phyloP scores from a whole-genome alignment of 2,888 invertebrate genomes.

The Dugesia japonica region DNA sequence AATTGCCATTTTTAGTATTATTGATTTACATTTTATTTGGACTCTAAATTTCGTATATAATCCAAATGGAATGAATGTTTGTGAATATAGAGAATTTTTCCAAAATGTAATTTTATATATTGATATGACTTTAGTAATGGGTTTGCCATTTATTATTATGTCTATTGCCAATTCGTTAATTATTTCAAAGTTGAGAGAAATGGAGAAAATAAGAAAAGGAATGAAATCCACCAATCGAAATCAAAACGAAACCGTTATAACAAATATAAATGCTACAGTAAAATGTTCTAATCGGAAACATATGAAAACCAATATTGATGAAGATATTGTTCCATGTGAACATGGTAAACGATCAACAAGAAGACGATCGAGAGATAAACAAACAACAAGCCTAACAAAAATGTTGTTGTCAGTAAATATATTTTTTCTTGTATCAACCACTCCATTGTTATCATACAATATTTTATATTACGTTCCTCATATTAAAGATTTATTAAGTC shows the following conservation, averaged over 20 bases:
- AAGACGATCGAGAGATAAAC: neutral
- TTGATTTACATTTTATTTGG: conserved; percentile 25
- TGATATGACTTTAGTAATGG: conserved; percentile 10
- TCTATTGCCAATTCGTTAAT: conserved; percentile 24
- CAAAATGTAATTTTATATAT: neutral
- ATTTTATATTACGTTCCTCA: neutral
- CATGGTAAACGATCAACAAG: neutral
- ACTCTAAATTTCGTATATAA: neutral
- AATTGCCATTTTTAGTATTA: neutral
- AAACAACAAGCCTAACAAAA: conserved; percentile 28
- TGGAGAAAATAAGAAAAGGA: conserved; percentile 28
- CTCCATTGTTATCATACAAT: conserved; percentile 27
- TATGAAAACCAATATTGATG: neutral
- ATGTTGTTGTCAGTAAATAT: conserved; percentile 29
- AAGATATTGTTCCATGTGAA: neutral
- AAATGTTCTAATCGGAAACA: neutral
- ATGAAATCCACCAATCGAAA: neutral
- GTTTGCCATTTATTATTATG: conserved; percentile 30
- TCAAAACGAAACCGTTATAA: neutral
- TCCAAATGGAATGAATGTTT: neutral
- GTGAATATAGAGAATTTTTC: neutral
- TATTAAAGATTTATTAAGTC: neutral
- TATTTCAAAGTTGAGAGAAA: conserved; percentile 23
- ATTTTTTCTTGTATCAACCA: conserved; percentile 30
- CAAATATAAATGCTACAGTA: neutral